Conservation (phyloP, 2,797 vertebrate genomes). For the Rhinophrynus dorsalis region DNA sequence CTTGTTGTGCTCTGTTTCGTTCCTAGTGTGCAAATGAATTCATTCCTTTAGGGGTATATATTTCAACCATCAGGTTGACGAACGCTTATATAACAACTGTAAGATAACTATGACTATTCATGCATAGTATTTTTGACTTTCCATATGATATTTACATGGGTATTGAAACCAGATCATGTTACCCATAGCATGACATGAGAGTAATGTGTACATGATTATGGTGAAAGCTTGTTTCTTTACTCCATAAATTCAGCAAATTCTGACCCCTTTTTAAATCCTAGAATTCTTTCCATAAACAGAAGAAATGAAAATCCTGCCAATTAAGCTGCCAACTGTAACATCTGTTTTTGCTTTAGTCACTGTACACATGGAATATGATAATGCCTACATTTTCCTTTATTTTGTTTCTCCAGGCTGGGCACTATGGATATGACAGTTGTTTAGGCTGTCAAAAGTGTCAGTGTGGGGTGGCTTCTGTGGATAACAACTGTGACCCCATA, state of each 20-base stretch:
- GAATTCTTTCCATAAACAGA: not conserved
- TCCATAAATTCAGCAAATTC: not conserved
- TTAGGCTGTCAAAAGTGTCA: conserved; percentile 77
- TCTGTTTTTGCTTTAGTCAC: not conserved
- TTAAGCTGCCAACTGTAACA: not conserved
- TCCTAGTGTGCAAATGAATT: too few species aligned
- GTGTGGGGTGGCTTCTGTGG: conserved; percentile 69
- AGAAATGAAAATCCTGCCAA: not conserved
- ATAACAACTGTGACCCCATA: conserved; percentile 72
- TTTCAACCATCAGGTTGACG: too few species aligned
- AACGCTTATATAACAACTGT: too few species aligned
- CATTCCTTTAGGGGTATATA: too few species aligned
- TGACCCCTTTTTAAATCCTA: not conserved
- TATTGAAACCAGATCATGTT: too few species aligned
- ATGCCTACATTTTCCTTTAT: not conserved
- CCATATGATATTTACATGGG: too few species aligned
- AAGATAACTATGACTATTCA: too few species aligned
- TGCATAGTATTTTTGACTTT: too few species aligned
- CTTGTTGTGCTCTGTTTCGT: too few species aligned
- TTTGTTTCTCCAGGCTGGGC: conserved; percentile 66
- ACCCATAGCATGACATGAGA: too few species aligned
- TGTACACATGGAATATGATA: not conserved
- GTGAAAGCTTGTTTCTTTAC: not conserved
- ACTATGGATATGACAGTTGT: conserved; percentile 77
- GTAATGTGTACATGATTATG: too few species aligned